Percentiles rank a stretch among this genome's conserved stretches.
Conservation (phyloP, 2,888 invertebrate genomes). For the Pseudanteris insignis region DNA sequence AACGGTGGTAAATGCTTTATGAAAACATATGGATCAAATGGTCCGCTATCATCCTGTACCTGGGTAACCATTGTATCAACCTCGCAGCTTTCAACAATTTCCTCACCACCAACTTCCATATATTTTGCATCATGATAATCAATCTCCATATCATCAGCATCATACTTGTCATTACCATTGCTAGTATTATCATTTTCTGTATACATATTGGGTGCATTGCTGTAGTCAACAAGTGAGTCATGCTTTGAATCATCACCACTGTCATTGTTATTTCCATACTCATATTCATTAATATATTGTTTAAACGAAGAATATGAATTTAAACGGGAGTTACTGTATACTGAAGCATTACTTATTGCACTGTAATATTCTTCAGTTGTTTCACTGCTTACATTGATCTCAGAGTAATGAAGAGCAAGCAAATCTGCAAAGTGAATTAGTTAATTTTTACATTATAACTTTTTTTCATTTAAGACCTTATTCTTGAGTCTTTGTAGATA, state of each 20-base stretch:
- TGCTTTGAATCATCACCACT: constrained; percentile 50
- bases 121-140: constrained; percentile 62
- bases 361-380: constrained; percentile 58
- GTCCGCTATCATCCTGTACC: constrained; percentile 75
- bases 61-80: constrained; percentile 64
- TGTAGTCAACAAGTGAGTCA: constrained; percentile 50
- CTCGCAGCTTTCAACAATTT: constrained; percentile 63
- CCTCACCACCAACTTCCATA: constrained; percentile 62
- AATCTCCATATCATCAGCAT: constrained; percentile 52
- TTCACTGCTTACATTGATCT: constrained; percentile 53
- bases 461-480: no score
- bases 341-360: constrained; percentile 56
- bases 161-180: constrained; percentile 56
- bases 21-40: constrained; percentile 89
- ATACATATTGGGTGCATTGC: constrained; percentile 49
- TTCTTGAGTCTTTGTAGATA: no score
- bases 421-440: constrained; percentile 60
- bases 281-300: constrained; percentile 48
- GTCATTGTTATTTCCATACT: constrained; percentile 55
- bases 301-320: constrained; percentile 51
- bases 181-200: constrained; percentile 53
- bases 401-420: constrained; percentile 60
- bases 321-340: constrained; percentile 52
- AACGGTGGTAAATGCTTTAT: constrained; percentile 90
- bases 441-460: no score